Percentiles rank a stretch among this genome's conserved stretches.
phyloP scores from a whole-genome alignment of 2,113 vertebrate genomes.

The Epinephelus lanceolatus region DNA sequence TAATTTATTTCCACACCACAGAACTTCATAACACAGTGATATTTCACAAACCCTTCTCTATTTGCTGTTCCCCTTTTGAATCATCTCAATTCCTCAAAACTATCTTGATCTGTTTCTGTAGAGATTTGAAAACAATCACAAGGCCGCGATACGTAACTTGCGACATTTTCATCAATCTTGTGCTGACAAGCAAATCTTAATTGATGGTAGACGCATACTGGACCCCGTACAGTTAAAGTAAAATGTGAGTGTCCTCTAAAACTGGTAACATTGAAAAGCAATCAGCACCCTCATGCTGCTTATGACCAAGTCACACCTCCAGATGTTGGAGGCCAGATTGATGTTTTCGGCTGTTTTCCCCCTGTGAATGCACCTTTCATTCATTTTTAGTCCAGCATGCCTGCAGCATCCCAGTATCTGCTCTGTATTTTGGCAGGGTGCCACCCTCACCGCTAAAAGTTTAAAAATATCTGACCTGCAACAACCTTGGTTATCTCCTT shows the following conservation, averaged over 20 bases:
- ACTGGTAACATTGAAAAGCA: accelerated
- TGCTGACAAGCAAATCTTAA: too few species aligned
- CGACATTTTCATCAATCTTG: background rate
- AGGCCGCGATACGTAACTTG: too few species aligned
- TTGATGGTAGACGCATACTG: background rate
- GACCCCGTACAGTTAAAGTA: background rate
- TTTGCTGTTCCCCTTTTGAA: background rate
- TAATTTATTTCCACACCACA: too few species aligned
- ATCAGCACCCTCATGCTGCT: background rate
- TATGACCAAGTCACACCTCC: background rate
- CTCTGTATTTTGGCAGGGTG: slow-evolving; percentile 9
- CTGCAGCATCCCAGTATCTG: slow-evolving; percentile 1
- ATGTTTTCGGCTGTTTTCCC: background rate
- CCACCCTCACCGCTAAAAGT: slow-evolving; percentile 16
- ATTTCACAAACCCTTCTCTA: background rate
- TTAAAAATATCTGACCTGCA: slow-evolving; percentile 54
- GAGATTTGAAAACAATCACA: too few species aligned
- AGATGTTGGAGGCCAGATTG: slow-evolving; percentile 20
- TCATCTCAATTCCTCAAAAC: too few species aligned
- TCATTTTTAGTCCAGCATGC: background rate
- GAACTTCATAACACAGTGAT: background rate
- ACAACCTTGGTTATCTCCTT: slow-evolving; percentile 16
- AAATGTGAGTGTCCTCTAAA: background rate
- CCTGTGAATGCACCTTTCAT: background rate
- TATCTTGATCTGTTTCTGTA: too few species aligned